phyloP scores from a whole-genome alignment of 2,797 vertebrate genomes.

The Sebastes hubbsi region DNA sequence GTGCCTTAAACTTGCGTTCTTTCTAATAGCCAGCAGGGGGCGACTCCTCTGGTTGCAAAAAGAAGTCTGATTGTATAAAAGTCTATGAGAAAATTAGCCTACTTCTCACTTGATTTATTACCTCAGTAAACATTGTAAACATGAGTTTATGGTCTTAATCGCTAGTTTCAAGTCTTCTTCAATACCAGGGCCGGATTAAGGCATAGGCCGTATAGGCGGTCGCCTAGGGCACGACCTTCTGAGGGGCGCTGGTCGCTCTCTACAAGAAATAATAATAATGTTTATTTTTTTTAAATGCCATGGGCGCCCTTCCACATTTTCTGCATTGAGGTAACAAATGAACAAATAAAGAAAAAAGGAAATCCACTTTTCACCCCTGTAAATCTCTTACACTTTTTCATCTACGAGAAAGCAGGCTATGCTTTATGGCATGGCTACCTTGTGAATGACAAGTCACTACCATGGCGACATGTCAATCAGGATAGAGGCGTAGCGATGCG shows the following conservation, averaged over 20 bases:
- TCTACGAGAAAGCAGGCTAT: background rate
- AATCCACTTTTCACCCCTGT: too few relatives aligned
- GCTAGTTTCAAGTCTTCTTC: too few relatives aligned
- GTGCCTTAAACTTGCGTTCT: background rate
- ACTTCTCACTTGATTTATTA: background rate
- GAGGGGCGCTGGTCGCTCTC: too few relatives aligned
- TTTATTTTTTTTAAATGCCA: fast-evolving
- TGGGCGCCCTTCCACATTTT: too few relatives aligned
- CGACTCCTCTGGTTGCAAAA: background rate
- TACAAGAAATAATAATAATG: too few relatives aligned
- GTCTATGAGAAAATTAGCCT: background rate
- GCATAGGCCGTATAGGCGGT: too few relatives aligned
- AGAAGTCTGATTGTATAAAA: background rate
- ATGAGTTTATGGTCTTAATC: background rate
- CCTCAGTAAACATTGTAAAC: background rate
- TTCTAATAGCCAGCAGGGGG: background rate
- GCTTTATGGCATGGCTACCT: background rate
- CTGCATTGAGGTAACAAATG: too few relatives aligned
- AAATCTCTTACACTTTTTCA: too few relatives aligned
- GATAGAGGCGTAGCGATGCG: background rate
- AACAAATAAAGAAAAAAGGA: too few relatives aligned
- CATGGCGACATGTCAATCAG: background rate
- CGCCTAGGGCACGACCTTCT: too few relatives aligned
- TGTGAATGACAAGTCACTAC: too few relatives aligned
- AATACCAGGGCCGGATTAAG: too few relatives aligned